Base-by-base conservation (phyloP, 2,113 vertebrate species). In the Gallinago paraguaiae region DNA sequence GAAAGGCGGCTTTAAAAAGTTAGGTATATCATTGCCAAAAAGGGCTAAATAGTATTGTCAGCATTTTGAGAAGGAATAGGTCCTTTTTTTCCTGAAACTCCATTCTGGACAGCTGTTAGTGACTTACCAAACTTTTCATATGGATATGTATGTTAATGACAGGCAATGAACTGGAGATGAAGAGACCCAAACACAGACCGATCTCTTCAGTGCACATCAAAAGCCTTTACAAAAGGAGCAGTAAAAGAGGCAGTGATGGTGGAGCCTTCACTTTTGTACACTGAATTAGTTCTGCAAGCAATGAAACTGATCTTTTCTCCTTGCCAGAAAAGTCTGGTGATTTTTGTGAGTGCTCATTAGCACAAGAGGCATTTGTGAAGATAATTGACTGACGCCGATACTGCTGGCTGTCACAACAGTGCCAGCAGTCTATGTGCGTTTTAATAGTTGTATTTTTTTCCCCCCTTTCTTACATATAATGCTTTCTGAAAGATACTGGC, bases 71-170 rank as follows among this genome's bases (percentile, higher is more conserved):
- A 99, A 98, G 98, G 98, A 98, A 98, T 98, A 97, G 98, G 98
- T 98, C 98, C 98, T 98, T 99, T 98, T 97, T 96, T 96, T 96
- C 96, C 95, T 95, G 95, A 97, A 98, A 97, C 97, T 97, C 98
- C 98, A 99, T 99, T 99, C 98, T 98, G 98, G 99, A 99, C 99
- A 99, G 99, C 99, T 99, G 99, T 99, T 99, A 98, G 98, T 98
- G 99, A 99, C 99, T 99, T 99, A 98, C 98, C 98, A 99, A 98
- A 99, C 99, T 99, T 99, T 99, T 99, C 99, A 99, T 99, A 99
- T 99, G 99, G 99, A 99, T 99, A 99, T 99, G 99, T 99, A 99
- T 99, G 99, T 99, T 99, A 99, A 99, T 99, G 99, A 98, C 98
- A 99, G 98, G 98, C 99, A 99, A 99, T 99, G 99, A 99, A 99